phyloP scores from a whole-genome alignment of 2,113 vertebrate genomes.

The chimpanzee (Pan troglodytes) region DNA sequence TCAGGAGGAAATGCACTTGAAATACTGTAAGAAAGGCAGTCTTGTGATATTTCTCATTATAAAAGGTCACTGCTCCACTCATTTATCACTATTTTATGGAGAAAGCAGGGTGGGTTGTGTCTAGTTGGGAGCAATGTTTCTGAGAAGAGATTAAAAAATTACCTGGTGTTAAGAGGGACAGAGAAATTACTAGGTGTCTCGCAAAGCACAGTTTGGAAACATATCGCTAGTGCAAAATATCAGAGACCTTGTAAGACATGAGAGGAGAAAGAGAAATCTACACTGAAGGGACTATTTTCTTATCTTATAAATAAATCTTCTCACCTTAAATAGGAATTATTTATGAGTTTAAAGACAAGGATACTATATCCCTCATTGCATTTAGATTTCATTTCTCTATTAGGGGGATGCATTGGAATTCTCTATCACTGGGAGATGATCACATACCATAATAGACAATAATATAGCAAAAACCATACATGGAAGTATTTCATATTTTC shows the following conservation, averaged over 20 bases:
- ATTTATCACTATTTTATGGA: slow-evolving; percentile 81
- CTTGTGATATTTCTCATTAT: slow-evolving; percentile 82
- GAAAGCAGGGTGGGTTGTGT: slow-evolving; percentile 62
- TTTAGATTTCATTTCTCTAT: not conserved
- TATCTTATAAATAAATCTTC: not conserved
- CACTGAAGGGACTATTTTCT: not conserved
- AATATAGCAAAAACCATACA: not conserved
- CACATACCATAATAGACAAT: not conserved
- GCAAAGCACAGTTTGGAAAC: slow-evolving; percentile 45
- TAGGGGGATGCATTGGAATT: not conserved
- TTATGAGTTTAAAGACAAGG: not conserved
- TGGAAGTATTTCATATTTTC: not conserved
- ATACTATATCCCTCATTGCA: not conserved
- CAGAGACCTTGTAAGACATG: slow-evolving; percentile 3
- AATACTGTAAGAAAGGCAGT: slow-evolving; percentile 74
- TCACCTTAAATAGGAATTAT: not conserved
- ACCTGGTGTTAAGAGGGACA: slow-evolving; percentile 64
- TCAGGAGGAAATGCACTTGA: slow-evolving; percentile 73
- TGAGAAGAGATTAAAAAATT: slow-evolving; percentile 74
- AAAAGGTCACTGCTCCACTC: slow-evolving; percentile 80
- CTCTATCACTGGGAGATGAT: not conserved
- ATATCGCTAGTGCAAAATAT: not conserved
- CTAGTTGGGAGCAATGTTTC: slow-evolving; percentile 73
- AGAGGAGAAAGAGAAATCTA: slow-evolving; percentile 32
- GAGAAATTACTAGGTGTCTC: slow-evolving; percentile 75